phyloP scores from a whole-genome alignment of 2,113 vertebrate species.

The Aphyosemion australe region DNA sequence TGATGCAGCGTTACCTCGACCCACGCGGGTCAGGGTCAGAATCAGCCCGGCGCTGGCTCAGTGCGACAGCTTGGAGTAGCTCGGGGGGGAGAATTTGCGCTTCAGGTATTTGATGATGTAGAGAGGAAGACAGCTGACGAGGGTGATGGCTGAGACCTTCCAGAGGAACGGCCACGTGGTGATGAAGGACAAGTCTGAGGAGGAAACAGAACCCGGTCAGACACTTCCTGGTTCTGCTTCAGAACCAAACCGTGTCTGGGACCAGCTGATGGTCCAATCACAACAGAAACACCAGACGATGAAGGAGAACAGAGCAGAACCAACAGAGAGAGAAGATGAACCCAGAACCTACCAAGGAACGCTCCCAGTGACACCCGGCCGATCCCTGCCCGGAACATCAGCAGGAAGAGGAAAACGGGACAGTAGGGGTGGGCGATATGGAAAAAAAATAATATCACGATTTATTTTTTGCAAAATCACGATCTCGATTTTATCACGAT shows the following conservation, averaged over 20 bases:
- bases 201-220: background rate
- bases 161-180: constrained; percentile 93
- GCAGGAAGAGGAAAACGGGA: constrained; percentile 41
- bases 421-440: too few relatives aligned
- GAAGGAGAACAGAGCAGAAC: background rate
- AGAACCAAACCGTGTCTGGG: too few relatives aligned
- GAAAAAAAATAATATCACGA: too few relatives aligned
- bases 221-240: too few relatives aligned
- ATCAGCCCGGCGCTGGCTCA: constrained; percentile 17
- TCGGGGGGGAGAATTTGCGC: constrained; percentile 95
- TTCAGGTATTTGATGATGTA: constrained; percentile 98
- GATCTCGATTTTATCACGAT: too few relatives aligned
- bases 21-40: background rate
- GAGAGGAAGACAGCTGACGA: constrained; percentile 99
- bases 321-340: background rate
- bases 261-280: background rate
- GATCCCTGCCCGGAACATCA: constrained; percentile 80
- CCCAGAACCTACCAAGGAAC: constrained; percentile 88
- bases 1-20: constrained; percentile 29
- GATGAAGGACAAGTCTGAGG: constrained; percentile 91
- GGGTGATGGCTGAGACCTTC: constrained; percentile 95
- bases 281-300: background rate
- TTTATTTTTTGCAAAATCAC: too few relatives aligned
- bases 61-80: constrained; percentile 96
- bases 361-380: constrained; percentile 91